Evolutionary conservation across 2,113 vertebrate species (phyloP).

Genomic region (Limnothrissa miodon): DNA sequence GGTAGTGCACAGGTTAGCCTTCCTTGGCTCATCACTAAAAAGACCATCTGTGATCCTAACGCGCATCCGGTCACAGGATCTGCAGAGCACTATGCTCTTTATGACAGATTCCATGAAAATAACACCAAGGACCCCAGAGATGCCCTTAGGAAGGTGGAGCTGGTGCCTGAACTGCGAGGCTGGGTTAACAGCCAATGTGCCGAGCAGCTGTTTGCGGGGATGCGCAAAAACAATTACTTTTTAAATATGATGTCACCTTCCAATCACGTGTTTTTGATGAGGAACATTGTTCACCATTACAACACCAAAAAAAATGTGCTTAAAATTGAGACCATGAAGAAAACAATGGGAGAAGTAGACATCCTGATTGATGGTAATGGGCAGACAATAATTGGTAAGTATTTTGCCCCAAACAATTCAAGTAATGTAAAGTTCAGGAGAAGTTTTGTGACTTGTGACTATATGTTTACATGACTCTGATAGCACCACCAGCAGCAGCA

Average conservation of each 20-base stretch:
- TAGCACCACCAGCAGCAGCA: no score
- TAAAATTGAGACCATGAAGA: background rate
- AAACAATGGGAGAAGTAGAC: background rate
- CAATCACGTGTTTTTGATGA: background rate
- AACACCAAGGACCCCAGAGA: slow-evolving; percentile 12
- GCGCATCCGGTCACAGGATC: slow-evolving; percentile 27
- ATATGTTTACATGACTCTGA: no score
- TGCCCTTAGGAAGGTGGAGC: slow-evolving; percentile 15
- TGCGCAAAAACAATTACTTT: slow-evolving; percentile 15
- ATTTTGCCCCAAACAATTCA: background rate
- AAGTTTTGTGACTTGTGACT: no score
- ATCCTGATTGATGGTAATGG: slow-evolving; percentile 4
- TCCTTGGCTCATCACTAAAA: slow-evolving; percentile 22
- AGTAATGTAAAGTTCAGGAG: no score
- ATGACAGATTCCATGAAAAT: slow-evolving; percentile 7
- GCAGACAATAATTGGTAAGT: slow-evolving; percentile 28
- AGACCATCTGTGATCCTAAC: background rate
- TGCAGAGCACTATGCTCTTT: slow-evolving; percentile 9
- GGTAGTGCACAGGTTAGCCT: slow-evolving; percentile 23
- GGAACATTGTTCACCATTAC: background rate
- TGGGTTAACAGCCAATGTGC: background rate
- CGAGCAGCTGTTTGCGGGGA: slow-evolving; percentile 24
- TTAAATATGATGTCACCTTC: slow-evolving; percentile 18
- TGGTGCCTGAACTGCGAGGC: slow-evolving; percentile 13
- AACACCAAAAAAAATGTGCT: background rate